Base-by-base conservation (phyloP, 2,888 invertebrate genomes). In the Glyphotaelius pellucidus region DNA sequence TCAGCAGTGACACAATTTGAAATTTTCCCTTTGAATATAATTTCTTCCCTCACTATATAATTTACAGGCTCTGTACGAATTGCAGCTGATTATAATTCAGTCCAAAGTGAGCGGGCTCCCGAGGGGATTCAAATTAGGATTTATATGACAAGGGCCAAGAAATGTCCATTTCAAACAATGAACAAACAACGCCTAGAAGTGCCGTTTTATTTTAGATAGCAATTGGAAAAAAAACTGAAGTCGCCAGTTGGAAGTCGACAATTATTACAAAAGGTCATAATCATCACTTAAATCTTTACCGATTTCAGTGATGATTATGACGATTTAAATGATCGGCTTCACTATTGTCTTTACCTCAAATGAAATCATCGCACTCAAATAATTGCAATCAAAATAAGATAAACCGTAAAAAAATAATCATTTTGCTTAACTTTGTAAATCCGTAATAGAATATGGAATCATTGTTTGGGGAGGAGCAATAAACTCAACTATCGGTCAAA, bases 61-160 rank as follows among this genome's bases (percentile, higher is more conserved):
- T 86, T 86, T 42, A 86, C n/a, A 86, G 42, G 2, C 86, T 86
- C 42, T 42, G 86, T 30, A 42, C 38, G 86, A 42, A 86, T 86
- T 35, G 47, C 42, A 86, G 42, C 86, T 86, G 86, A 86, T 86
- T 86, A 86, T 86, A 86, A 47, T 38, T 86, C 42, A 12, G 47
- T 47, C 42, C 42, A 86, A 86, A 86, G 86, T 38, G 42, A 42
- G 86, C 47, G 14, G 38, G 86, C 38, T 86, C 86, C 86, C 86
- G 30, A 32, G 86, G 42, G 42, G 42, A 86, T n/a, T 86, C 38
- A 86, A 42, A 86, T 86, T 86, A 86, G 42, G 86, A 86, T 86
- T 86, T 86, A 86, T 86, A 86, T 86, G 86, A 86, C 42, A 42
- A 42, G 86, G 86, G 38, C 42, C 14, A 30, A 42, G 86, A 42